phyloP scores from a whole-genome alignment of 2,797 vertebrate genomes.

The Coregonus sp. region DNA sequence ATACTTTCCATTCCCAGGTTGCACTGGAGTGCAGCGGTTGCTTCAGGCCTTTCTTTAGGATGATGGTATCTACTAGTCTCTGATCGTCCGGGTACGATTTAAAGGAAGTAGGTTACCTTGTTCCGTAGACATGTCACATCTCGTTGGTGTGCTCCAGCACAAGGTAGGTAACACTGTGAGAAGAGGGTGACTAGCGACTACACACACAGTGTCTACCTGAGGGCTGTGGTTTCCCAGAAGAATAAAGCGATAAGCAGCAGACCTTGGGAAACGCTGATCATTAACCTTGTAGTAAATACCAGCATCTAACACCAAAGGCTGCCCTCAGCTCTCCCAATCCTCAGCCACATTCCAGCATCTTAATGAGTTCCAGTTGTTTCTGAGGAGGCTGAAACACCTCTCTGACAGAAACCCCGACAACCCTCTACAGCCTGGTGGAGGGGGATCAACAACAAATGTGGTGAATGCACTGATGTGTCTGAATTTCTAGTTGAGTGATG shows the following conservation, averaged over 20 bases:
- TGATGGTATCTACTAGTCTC: slow-evolving; percentile 17
- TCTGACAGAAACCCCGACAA: slow-evolving; percentile 8
- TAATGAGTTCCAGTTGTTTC: slow-evolving; percentile 38
- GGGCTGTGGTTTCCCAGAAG: no score
- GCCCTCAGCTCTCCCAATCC: slow-evolving; percentile 6
- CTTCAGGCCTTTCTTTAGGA: slow-evolving; percentile 22
- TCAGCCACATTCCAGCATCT: slow-evolving; percentile 20
- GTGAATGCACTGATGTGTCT: no score
- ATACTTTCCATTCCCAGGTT: slow-evolving; percentile 2
- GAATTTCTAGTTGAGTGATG: no score
- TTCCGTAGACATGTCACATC: slow-evolving; percentile 30
- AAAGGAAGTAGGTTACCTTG: slow-evolving; percentile 26
- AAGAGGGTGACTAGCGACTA: neutral
- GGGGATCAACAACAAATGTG: slow-evolving; percentile 4
- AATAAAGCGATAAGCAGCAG: neutral
- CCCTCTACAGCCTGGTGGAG: slow-evolving; percentile 1
- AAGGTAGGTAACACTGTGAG: neutral
- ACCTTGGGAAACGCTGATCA: neutral
- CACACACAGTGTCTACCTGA: neutral
- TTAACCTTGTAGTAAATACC: neutral
- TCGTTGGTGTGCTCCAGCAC: slow-evolving; percentile 8
- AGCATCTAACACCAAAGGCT: neutral
- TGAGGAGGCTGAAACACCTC: neutral
- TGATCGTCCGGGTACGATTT: slow-evolving; percentile 23
- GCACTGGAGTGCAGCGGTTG: slow-evolving; percentile 18